Base-by-base conservation (phyloP, 2,888 invertebrate genomes). In the Mongoloraphidia duomilia region DNA sequence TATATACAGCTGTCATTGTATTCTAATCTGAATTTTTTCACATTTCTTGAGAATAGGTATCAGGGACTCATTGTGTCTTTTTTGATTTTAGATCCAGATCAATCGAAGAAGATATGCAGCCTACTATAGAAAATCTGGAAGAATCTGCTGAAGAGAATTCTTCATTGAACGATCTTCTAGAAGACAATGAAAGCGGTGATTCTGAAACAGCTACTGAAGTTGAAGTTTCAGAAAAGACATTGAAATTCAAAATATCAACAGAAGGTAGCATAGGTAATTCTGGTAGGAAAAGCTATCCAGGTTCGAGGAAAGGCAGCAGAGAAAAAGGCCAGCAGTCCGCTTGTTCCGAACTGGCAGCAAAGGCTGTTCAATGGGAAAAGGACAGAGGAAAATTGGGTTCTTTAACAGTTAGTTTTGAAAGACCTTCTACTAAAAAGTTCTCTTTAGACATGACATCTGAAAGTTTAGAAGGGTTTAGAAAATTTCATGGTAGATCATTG, bases 171-270 rank as follows among this genome's bases (percentile, higher is more conserved):
- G 74, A 76, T 60, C 65, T 75, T 41, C 70, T 70, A 11, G 75
- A 76, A 57, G 75, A 75, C 57, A 70, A 73, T 45, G 75, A 75
- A 59, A 76, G 75, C 57, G 78, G 76, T 10, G 77, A 76, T 55
- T 74, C 77, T 5, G 82, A 81, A 60, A 80, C 81, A 0, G 82
- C 79, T 43, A 82, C 80, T 33, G 82, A 82, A 64, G 82, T 81
- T 41, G 82, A 82, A 64, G 78, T 82, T 53, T 82, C 82, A 52
- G 84, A 84, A 62, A 81, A 81, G 61, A 76, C 84, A 2, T 72
- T 83, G 38, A 83, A 83, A 61, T 84, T 84, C 62, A 84, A 83
- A 63, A 84, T 84, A 55, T 81, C 82, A 36, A 83, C 83, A 1
- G 83, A 83, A 60, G 75, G 77, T 49, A 71, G 70, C 53, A 65